Base-by-base conservation (phyloP, 2,113 vertebrate species). In the Columbina picui region DNA sequence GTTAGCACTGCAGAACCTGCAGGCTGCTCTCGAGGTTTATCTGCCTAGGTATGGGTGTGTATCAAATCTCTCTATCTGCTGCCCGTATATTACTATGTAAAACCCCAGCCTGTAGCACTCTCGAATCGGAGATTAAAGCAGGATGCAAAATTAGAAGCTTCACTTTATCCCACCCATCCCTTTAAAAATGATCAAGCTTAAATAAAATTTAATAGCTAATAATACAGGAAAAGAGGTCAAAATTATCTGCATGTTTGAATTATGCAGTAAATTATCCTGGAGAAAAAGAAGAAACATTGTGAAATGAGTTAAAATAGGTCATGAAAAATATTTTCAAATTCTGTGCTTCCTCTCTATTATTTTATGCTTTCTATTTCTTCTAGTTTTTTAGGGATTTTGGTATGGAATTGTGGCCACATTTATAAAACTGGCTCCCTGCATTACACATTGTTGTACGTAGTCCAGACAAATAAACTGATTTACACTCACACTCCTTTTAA, bases 221-320 rank as follows among this genome's bases (percentile, higher is more conserved):
- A 71, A 76, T 87, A 95, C 94, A 94, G 69, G 36, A 87, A 96
- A 90, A 97, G 49, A 39, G 21, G 83, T 94, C 3, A 10, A 60
- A 91, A 96, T 96, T 67, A 74, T 84, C 52, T 88, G 68, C 60
- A 84, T 52, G 52, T 77, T 92, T 90, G 60, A 90, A 77, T 93
- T 74, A 81, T 45, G 68, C 82, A 91, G 29, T 77, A 86, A 94
- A 65, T 88, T 93, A 75, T 70, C 39, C n/a, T 5, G 27, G 23
- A 88, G 73, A 80, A 91, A 57, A 84, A 68, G 39, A 64, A 77
- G 63, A 82, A 91, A 64, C 19, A 45, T n/a, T 2, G 30, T 53
- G 43, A 88, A 93, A 77, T 29, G 88, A 80, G 29, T 70, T 88
- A 68, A 88, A 95, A 84, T 53, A 74, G 49, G 68, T 64, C 2